Percentiles rank a stretch among this genome's conserved stretches.
Evolutionary conservation across 2,888 invertebrate species (phyloP).

Genomic region (Xylophagus ater): DNA sequence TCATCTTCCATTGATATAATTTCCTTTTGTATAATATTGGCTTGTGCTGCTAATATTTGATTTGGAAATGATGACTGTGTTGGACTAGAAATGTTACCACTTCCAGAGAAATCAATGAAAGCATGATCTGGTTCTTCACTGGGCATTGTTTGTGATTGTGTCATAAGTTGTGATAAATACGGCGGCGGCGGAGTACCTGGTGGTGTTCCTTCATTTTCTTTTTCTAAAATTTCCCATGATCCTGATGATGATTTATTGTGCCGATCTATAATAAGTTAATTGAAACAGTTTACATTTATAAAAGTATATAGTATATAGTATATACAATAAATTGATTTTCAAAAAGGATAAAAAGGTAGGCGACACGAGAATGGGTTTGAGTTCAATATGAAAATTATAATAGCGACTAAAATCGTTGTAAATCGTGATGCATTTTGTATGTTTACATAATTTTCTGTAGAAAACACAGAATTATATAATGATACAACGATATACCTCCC

Average conservation of each 20-base stretch:
- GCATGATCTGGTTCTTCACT: slow-evolving; percentile 8
- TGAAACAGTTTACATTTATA: too few relatives aligned
- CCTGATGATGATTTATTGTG: slow-evolving; percentile 35
- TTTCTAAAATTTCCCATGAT: slow-evolving; percentile 38
- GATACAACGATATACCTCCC: too few relatives aligned
- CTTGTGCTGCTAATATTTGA: slow-evolving; percentile 33
- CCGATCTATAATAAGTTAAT: too few relatives aligned
- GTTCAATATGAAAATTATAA: too few relatives aligned
- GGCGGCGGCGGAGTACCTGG: slow-evolving; percentile 86
- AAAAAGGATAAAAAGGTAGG: too few relatives aligned
- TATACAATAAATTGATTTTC: too few relatives aligned
- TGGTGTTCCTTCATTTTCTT: slow-evolving; percentile 47
- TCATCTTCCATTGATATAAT: slow-evolving; percentile 96
- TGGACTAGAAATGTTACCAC: slow-evolving; percentile 15
- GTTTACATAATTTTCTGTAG: too few relatives aligned
- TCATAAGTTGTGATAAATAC: slow-evolving; percentile 41
- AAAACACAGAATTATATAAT: too few relatives aligned
- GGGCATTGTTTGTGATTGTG: slow-evolving; percentile 10
- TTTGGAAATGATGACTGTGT: slow-evolving; percentile 24
- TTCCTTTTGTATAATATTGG: slow-evolving; percentile 49
- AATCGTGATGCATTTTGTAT: too few relatives aligned
- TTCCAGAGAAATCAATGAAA: slow-evolving; percentile 2
- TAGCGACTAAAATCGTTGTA: too few relatives aligned
- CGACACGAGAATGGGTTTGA: too few relatives aligned
- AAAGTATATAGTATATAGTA: too few relatives aligned